Evolutionary conservation across 2,797 vertebrate genomes (phyloP).

Genomic region (Poecilia wingei): DNA sequence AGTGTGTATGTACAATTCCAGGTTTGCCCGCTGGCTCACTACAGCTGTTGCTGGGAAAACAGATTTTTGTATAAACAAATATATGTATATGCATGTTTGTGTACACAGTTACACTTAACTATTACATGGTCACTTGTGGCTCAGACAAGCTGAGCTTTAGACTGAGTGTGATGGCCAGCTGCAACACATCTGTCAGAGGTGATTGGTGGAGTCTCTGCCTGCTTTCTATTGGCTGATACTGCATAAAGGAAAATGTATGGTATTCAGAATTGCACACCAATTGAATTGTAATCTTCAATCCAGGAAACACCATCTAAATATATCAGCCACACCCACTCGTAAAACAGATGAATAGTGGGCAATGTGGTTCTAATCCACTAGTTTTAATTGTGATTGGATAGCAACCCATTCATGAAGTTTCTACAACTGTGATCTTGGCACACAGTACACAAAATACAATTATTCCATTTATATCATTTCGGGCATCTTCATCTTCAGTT

Average conservation of each 20-base stretch:
- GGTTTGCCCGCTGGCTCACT: background rate
- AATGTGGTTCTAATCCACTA: background rate
- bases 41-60: background rate
- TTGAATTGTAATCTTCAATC: background rate
- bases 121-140: background rate
- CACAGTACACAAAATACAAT: background rate
- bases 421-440: background rate
- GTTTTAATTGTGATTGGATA: background rate
- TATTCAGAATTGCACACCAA: background rate
- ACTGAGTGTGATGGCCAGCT: background rate
- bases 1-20: background rate
- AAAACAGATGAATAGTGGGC: background rate
- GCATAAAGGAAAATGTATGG: background rate
- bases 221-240: background rate
- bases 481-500: background rate
- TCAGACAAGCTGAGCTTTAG: background rate
- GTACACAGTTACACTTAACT: background rate
- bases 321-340: background rate
- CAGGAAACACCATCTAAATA: background rate
- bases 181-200: background rate
- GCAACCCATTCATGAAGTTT: background rate
- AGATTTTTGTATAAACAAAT: background rate
- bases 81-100: background rate
- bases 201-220: background rate
- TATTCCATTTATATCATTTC: background rate